These are phyloP conservation scores for Harpagus bidentatus DNA, from an alignment of 2,113 vertebrate species.

Conservation along the genomic window DNA sequence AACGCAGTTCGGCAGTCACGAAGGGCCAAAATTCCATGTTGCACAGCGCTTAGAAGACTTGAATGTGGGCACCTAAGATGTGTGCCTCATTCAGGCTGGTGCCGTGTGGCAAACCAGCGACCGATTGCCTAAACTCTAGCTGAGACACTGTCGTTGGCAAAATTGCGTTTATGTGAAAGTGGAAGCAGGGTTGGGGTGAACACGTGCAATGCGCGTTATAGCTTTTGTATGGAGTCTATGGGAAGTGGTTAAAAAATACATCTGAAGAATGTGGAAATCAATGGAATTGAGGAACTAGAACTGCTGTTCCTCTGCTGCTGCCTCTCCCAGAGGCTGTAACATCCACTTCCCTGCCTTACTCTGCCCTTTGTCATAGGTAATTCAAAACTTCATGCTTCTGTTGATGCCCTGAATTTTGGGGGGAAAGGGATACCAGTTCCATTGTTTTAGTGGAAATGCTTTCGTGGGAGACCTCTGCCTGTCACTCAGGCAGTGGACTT, in stretches of 20 bases:
- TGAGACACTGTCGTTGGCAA: neutral
- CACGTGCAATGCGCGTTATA: fast-evolving
- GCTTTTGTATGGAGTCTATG: fast-evolving
- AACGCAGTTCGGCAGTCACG: fast-evolving
- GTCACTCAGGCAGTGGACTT: neutral
- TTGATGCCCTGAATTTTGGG: neutral
- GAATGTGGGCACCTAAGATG: fast-evolving
- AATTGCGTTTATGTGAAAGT: fast-evolving
- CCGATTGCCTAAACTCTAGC: fast-evolving
- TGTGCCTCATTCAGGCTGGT: neutral
- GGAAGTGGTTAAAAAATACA: neutral
- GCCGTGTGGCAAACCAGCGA: fast-evolving
- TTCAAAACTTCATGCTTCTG: neutral
- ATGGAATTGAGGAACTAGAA: neutral
- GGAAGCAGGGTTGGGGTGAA: neutral
- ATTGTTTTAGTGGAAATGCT: neutral
- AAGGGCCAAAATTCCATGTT: neutral
- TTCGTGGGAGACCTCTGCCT: neutral
- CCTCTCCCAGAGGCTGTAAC: neutral
- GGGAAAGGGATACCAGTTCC: no score
- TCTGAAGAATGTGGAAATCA: neutral
- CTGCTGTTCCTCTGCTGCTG: neutral
- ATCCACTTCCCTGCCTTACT: no score
- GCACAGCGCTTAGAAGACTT: fast-evolving
- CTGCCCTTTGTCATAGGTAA: neutral